Evolutionary conservation across 2,797 vertebrate genomes (phyloP), one percentile per base, ranked within the genome.

Genomic region (Cirrhinus molitorella): DNA sequence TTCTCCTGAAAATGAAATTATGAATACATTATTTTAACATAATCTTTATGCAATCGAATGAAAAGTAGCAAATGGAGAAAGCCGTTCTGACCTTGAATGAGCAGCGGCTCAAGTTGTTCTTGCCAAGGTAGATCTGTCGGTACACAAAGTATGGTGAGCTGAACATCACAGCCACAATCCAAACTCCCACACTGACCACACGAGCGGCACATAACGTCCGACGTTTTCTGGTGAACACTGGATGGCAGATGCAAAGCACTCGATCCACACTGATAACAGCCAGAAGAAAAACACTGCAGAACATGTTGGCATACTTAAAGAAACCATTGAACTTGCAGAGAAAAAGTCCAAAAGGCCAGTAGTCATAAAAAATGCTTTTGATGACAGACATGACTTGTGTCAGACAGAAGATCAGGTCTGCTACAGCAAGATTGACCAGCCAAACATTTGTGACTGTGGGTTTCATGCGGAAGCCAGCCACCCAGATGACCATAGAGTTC

Each of bases 271-370:
- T 94, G 49, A 95, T 95, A 34, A 94, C 89, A 0, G 93, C 91
- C 85, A 95, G 43, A 53, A 95, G 88, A 40, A 95, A 94, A 1
- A 94, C 94, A 0, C 93, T 94, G 88, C 94, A 94, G 89, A 95
- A 95, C 93, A 94, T 94, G 92, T 94, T 94, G 89, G 89, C 80
- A 2, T 95, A 95, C 70, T 94, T 95, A 89, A 94, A 94, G 89
- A 94, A 94, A 40, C 93, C 92, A 1, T 92, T 93, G 89, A 95
- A 94, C 86, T 93, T 94, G 89, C 94, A 95, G 70, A 94, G 12
- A 71, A 94, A 93, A 7, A 77, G 0, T 2, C 93, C 92, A 0
- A 92, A 94, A 1, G 93, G 92, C 94, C 94, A 94, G 85, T 34
- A 0, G 17, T 51, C 5, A 51, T 12, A 51, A 25, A 51, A 51